Evolutionary conservation across 2,888 invertebrate genomes (phyloP).

Genomic region (Phasia obesa): DNA sequence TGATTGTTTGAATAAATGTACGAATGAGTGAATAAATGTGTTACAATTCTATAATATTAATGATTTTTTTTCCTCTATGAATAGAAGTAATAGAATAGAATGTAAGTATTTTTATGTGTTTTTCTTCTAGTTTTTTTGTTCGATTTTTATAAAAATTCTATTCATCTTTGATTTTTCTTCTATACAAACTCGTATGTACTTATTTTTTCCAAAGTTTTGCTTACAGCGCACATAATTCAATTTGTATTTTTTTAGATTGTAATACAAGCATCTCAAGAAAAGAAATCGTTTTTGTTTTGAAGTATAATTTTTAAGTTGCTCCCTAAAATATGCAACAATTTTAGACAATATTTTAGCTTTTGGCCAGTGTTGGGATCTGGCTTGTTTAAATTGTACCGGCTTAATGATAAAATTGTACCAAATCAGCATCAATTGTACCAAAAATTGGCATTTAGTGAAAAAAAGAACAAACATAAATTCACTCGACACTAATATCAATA

Average conservation of each 20-base stretch:
- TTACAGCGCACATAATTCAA: constrained; percentile 69
- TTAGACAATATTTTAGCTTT: constrained; percentile 32
- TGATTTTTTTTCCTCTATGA: constrained; percentile 32
- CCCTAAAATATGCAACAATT: constrained; percentile 68
- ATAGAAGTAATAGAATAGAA: too few relatives aligned
- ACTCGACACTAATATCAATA: too few relatives aligned
- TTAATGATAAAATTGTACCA: too few relatives aligned
- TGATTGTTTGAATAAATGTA: constrained; percentile 53
- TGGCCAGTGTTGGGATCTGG: too few relatives aligned
- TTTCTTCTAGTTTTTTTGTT: background rate
- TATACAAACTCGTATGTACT: too few relatives aligned
- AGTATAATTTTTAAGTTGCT: constrained; percentile 40
- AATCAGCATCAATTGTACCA: too few relatives aligned
- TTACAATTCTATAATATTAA: constrained; percentile 67
- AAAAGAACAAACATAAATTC: too few relatives aligned
- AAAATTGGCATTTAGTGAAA: too few relatives aligned
- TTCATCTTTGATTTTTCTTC: constrained; percentile 9
- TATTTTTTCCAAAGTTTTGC: constrained; percentile 55
- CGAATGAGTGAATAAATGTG: constrained; percentile 64
- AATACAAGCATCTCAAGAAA: constrained; percentile 1
- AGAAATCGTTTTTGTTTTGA: constrained; percentile 32
- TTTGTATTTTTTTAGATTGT: constrained; percentile 57
- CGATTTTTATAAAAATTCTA: background rate
- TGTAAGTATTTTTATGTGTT: constrained; percentile 44
- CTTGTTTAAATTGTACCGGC: too few relatives aligned